A percentile compares a stretch with the other conserved stretches of the same genome.
Conservation (phyloP, 2,888 invertebrate species). For the Campoletis raptor region DNA sequence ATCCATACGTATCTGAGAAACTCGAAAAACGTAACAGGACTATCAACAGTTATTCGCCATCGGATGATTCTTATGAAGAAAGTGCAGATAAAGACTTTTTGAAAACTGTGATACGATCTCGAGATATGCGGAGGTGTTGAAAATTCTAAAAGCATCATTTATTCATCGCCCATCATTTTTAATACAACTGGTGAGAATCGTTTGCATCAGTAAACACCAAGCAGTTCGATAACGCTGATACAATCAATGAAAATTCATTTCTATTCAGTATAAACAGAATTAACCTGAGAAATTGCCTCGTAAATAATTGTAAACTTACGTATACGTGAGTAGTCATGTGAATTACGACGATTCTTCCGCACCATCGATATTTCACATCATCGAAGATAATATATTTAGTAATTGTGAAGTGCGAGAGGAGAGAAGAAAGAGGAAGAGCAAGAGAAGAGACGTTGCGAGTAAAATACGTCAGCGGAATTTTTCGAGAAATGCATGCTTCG, state of each 20-base stretch:
- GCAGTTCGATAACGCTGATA: background rate
- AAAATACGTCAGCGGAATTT: conserved; percentile 18
- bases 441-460: conserved; percentile 25
- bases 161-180: background rate
- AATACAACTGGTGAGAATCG: background rate
- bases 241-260: conserved; percentile 3
- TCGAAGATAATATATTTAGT: conserved; percentile 37
- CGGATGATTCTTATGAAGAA: background rate
- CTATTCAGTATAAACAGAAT: background rate
- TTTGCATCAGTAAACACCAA: background rate
- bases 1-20: background rate
- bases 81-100: background rate
- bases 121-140: background rate
- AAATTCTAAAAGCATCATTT: background rate
- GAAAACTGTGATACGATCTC: background rate
- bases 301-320: conserved; percentile 10
- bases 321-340: background rate
- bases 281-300: background rate
- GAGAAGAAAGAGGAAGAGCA: conserved; percentile 42
- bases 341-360: conserved; percentile 24
- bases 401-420: conserved; percentile 31
- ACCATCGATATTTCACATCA: conserved; percentile 3
- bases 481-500: conserved; percentile 1
- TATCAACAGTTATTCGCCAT: background rate
- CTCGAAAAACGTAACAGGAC: background rate